Conservation (phyloP, 2,888 invertebrate genomes). For the Archips xylosteana region DNA sequence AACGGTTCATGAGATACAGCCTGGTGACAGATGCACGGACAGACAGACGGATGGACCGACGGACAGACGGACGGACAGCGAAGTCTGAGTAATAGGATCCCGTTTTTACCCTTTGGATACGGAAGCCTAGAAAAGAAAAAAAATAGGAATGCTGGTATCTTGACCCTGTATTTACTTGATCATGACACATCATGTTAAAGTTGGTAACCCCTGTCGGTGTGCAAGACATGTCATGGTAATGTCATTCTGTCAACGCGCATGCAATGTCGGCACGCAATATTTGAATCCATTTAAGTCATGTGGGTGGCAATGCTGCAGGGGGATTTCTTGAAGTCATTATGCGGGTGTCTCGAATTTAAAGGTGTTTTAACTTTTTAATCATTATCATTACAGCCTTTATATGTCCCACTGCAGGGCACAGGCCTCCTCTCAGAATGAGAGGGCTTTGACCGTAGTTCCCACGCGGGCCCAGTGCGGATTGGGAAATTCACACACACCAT, state of each 20-base stretch:
- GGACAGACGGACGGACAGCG: too few relatives aligned
- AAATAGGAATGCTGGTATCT: neutral
- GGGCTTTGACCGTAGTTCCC: too few relatives aligned
- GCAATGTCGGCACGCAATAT: conserved; percentile 71
- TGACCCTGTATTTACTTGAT: conserved; percentile 22
- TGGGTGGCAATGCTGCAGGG: conserved; percentile 42
- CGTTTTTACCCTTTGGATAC: neutral
- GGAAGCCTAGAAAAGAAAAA: neutral
- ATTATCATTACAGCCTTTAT: too few relatives aligned
- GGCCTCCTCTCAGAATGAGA: too few relatives aligned
- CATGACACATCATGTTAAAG: conserved; percentile 46
- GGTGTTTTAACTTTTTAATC: neutral
- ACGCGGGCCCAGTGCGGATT: too few relatives aligned
- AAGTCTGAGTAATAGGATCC: too few relatives aligned
- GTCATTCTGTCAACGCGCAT: conserved; percentile 65
- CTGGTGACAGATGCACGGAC: too few relatives aligned
- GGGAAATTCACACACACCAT: too few relatives aligned
- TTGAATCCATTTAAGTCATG: conserved; percentile 68
- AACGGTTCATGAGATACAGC: too few relatives aligned
- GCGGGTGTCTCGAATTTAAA: neutral
- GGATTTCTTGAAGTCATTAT: neutral
- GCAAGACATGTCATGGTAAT: conserved; percentile 66
- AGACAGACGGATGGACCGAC: too few relatives aligned
- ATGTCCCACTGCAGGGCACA: too few relatives aligned
- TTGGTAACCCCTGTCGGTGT: conserved; percentile 58